These are phyloP conservation scores for Geotrupes spiniger DNA, from an alignment of 2,888 invertebrate species.

Conservation along the genomic window DNA sequence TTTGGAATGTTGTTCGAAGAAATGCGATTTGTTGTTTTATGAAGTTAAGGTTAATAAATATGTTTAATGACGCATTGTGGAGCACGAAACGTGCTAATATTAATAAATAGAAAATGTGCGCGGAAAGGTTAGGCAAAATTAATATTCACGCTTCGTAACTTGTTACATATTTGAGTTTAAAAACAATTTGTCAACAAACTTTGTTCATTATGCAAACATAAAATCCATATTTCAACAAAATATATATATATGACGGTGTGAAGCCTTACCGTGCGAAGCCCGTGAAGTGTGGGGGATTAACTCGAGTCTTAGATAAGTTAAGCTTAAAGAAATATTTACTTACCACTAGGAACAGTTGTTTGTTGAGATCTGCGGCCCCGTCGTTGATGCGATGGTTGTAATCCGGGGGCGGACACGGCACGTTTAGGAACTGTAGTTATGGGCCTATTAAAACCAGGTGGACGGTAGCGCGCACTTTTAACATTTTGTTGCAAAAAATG, in stretches of 20 bases:
- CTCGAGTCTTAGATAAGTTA: not conserved
- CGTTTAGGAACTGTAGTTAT: slow-evolving; percentile 61
- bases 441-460: slow-evolving; percentile 73
- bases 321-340: slow-evolving; percentile 51
- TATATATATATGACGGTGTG: not conserved
- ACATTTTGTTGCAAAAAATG: slow-evolving; percentile 64
- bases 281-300: not conserved
- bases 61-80: no score
- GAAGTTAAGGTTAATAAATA: no score
- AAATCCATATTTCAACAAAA: no score
- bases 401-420: slow-evolving; percentile 72
- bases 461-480: slow-evolving; percentile 83
- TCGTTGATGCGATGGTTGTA: slow-evolving; percentile 64
- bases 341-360: slow-evolving; percentile 55
- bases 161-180: no score
- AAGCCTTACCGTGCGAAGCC: slow-evolving; percentile 9
- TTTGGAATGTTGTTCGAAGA: no score
- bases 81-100: no score
- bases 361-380: slow-evolving; percentile 52
- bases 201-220: no score
- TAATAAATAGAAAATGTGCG: no score
- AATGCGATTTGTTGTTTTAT: no score
- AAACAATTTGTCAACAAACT: no score
- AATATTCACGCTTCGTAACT: no score
- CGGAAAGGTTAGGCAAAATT: no score